A percentile compares a stretch with the other conserved stretches of the same genome.
Evolutionary conservation across 2,797 vertebrate genomes (phyloP).

Genomic region (Pogoniulus pusillus): DNA sequence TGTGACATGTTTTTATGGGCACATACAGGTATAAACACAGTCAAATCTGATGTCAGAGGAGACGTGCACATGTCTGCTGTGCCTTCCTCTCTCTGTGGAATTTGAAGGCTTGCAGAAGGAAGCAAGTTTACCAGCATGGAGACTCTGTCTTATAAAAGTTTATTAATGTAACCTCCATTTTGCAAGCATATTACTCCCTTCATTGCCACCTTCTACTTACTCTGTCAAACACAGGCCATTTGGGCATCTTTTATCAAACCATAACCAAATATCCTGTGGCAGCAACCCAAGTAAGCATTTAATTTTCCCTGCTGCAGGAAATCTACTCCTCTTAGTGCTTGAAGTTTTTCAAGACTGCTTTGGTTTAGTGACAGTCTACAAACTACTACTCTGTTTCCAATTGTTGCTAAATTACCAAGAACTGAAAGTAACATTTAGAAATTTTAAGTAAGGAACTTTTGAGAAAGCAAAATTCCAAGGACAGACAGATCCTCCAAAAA

Average conservation of each 20-base stretch:
- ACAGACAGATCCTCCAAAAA: not conserved
- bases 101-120: not conserved
- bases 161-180: not conserved
- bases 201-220: not conserved
- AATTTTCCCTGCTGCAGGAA: not conserved
- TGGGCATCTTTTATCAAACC: not conserved
- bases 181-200: not conserved
- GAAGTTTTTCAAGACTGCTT: not conserved
- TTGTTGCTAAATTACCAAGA: constrained; percentile 20
- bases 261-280: not conserved
- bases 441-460: constrained; percentile 17
- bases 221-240: not conserved
- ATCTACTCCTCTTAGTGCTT: not conserved
- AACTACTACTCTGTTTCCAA: not conserved
- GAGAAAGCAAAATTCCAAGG: not conserved
- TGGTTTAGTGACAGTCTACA: not conserved
- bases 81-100: not conserved
- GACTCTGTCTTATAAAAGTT: not conserved
- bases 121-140: not conserved
- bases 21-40: accelerated
- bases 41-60: not conserved
- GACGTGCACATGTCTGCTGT: not conserved
- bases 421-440: not conserved
- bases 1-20: not conserved
- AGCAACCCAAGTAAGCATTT: not conserved